Evolutionary conservation across 2,797 vertebrate genomes (phyloP), one percentile per base, ranked within the genome.

Genomic region (Lutjanus campechanus): DNA sequence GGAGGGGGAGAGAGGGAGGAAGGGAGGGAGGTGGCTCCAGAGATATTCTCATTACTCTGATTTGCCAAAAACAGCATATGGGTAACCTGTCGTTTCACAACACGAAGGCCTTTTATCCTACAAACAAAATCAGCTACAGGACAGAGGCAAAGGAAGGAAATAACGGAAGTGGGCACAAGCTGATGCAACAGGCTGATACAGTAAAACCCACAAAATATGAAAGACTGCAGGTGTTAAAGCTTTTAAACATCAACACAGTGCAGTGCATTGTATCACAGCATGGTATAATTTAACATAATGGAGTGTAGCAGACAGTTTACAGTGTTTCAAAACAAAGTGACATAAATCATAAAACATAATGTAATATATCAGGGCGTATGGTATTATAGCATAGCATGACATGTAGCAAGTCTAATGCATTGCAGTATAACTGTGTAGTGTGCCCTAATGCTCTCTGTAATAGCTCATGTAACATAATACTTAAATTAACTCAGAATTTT

Each of bases 11-110:
- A 22, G 46, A 22, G 54, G 7, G 58, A 40, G 11, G 7, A 40
- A 3, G 25, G 46, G 58, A 7, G 46, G 16, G 62, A 43, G 46
- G 53, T 13, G 11, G 67, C 51, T 55, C n/a, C 5, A 29, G 53
- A 70, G 68, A 74, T 69, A 46, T 66, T 84, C 49, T 62, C 78
- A 81, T 88, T 75, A 81, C 61, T 84, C 54, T 41, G 59, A 79
- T 84, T 86, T 85, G 59, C 54, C 76, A 67, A 79, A 79, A 77
- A 75, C 47, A 60, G 16, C 56, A 74, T 72, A 64, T 70, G 72
- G 74, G 59, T 66, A 84, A 70, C 50, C 60, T 76, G 47, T 4
- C 70, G 9, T 68, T 81, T 74, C 61, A 74, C 59, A 55, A 43
- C 49, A 46, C 44, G 29, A 19, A 62, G 44, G 12, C 8, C 43